Conservation (phyloP, 1,140 invertebrate species). For the Latrodectus geometricus region DNA sequence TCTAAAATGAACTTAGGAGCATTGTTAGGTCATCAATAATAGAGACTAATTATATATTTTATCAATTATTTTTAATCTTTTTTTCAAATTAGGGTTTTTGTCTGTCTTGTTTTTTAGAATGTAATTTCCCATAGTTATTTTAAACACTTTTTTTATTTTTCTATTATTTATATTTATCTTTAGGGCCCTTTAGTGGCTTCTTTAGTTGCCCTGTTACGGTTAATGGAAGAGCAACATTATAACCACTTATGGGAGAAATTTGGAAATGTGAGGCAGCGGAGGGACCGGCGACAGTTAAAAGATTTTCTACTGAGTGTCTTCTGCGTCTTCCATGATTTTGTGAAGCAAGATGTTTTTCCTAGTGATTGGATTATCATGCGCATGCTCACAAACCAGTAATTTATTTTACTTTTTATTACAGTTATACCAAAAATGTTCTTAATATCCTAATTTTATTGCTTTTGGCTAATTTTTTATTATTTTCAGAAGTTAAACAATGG, state of each 20-base stretch:
- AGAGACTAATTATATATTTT: too few species aligned
- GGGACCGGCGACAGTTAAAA: slow-evolving; percentile 77
- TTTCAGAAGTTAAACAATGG: too few species aligned
- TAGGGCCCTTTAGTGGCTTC: slow-evolving; percentile 87
- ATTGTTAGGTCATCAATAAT: too few species aligned
- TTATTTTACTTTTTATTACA: background rate
- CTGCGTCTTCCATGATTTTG: slow-evolving; percentile 86
- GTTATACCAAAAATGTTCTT: background rate
- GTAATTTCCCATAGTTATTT: too few species aligned
- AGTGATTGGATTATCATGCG: slow-evolving; percentile 93
- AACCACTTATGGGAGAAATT: slow-evolving; percentile 84
- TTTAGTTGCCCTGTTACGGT: slow-evolving; percentile 84
- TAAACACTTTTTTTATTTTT: background rate
- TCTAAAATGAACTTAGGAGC: too few species aligned
- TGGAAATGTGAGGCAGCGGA: slow-evolving; percentile 69
- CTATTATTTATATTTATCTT: slow-evolving; percentile 11
- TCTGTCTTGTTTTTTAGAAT: too few species aligned
- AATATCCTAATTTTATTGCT: too few species aligned
- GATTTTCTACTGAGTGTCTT: slow-evolving; percentile 92
- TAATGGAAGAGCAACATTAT: slow-evolving; percentile 89
- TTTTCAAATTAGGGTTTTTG: too few species aligned
- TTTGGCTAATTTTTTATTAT: too few species aligned
- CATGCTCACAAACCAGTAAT: slow-evolving; percentile 84
- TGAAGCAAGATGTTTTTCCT: slow-evolving; percentile 84
- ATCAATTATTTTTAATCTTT: too few species aligned